Evolutionary conservation across 2,113 vertebrate species (phyloP), one percentile per base, ranked within the genome.

Genomic region (Chroicocephalus ridibundus): DNA sequence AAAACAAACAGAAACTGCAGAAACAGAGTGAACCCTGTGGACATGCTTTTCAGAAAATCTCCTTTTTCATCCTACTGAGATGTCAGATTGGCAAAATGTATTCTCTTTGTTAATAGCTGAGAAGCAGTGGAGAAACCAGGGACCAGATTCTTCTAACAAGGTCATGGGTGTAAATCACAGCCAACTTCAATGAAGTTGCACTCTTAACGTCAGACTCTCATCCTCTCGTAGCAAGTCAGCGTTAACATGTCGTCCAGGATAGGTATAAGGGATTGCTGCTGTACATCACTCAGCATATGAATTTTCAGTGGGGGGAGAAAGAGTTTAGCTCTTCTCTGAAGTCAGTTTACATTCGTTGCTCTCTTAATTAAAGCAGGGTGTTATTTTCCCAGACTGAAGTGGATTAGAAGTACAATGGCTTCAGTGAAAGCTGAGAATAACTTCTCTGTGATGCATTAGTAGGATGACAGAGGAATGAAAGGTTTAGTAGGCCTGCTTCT

Each of bases 401-500:
- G 82, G 91, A 94, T 96, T 97, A 97, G 69, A 76, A 90, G 81
- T 93, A 93, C 96, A 96, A 94, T 90, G 92, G 84, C 72, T 96
- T 94, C 57, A 94, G 88, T 95, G 96, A 95, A 93, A 96, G 90
- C 93, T 94, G 91, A 94, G 94, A 91, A 90, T 95, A 88, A 96
- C 70, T 95, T 92, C 81, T 95, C 89, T 96, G 88, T 80, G 64
- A 94, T 83, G 60, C 65, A 91, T 95, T 96, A 93, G 82, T 46
- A 91, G 82, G 52, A 86, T 93, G 86, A 96, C 88, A 95, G 87
- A 94, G 66, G 77, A 90, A 84, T 95, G 91, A 94, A 95, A 95
- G 71, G 27, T 92, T 95, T 93, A 94, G 80, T 90, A 74, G 71
- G 83, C 22, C 24, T 91, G n/a, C 91, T 96, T 96, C 90, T 97